phyloP scores from a whole-genome alignment of 2,113 vertebrate species.

The Zosterops pallidus region DNA sequence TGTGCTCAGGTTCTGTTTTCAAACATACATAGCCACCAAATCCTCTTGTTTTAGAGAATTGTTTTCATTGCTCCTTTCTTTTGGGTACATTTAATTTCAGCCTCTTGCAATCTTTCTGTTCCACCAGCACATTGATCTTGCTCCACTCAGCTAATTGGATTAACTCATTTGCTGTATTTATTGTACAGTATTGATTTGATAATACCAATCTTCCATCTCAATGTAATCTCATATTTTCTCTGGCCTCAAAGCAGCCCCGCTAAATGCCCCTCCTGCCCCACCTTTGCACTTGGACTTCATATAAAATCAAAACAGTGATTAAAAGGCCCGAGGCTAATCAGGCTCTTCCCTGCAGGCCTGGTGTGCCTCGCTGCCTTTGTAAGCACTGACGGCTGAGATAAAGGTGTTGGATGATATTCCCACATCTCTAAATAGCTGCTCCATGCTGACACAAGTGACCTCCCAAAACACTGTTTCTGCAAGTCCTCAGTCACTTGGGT shows the following conservation, averaged over 20 bases:
- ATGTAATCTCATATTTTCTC: background rate
- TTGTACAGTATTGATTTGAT: background rate
- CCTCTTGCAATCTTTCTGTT: background rate
- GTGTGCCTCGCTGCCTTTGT: background rate
- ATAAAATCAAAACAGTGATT: background rate
- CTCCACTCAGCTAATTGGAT: background rate
- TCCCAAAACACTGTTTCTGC: background rate
- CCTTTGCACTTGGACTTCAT: background rate
- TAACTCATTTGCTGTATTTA: background rate
- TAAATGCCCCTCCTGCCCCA: background rate
- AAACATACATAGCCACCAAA: background rate
- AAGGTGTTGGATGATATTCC: background rate
- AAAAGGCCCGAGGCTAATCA: background rate
- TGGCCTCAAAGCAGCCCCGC: background rate
- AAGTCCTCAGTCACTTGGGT: background rate
- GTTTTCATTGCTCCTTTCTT: background rate
- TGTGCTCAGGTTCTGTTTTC: background rate
- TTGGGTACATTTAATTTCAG: background rate
- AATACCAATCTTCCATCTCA: background rate
- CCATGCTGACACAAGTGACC: background rate
- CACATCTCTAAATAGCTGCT: background rate
- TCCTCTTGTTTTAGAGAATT: background rate
- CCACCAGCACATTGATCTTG: background rate
- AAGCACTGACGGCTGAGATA: background rate
- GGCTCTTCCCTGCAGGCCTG: background rate